These are phyloP conservation scores for Xanthorhoe designata DNA, from an alignment of 2,888 invertebrate genomes.

Conservation along the genomic window DNA sequence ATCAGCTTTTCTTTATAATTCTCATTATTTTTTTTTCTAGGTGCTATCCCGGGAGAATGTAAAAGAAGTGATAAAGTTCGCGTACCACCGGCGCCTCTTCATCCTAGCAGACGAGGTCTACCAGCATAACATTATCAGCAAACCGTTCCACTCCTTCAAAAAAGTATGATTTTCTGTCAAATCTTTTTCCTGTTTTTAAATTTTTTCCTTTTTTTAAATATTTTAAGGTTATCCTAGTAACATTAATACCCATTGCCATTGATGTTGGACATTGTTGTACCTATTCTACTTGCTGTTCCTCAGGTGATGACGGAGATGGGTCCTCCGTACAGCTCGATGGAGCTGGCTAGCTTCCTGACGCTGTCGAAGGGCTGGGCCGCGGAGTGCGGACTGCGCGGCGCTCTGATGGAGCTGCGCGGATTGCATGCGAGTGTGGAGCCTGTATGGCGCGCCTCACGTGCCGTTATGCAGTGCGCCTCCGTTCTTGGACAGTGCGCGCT, in stretches of 20 bases:
- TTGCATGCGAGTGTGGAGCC: constrained; percentile 90
- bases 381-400: constrained; percentile 97
- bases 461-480: constrained; percentile 95
- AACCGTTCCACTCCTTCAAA: constrained; percentile 96
- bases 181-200: neutral
- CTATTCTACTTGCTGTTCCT: neutral
- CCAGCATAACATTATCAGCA: constrained; percentile 95
- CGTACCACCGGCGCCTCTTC: constrained; percentile 93
- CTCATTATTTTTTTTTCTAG: constrained; percentile 43
- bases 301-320: constrained; percentile 94
- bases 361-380: constrained; percentile 96
- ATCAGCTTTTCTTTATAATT: neutral
- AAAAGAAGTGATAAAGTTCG: constrained; percentile 95
- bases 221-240: too few relatives aligned
- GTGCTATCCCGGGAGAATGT: constrained; percentile 95
- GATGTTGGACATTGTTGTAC: too few relatives aligned
- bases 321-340: constrained; percentile 91
- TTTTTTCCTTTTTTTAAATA: too few relatives aligned
- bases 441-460: constrained; percentile 92
- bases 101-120: constrained; percentile 97
- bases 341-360: constrained; percentile 97
- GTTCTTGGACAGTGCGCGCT: constrained; percentile 95
- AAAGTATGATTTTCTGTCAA: constrained; percentile 78
- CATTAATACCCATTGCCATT: too few relatives aligned
- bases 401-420: constrained; percentile 94